Evolutionary conservation across 2,888 invertebrate species (phyloP).

Genomic region (Chydorus sphaericus): DNA sequence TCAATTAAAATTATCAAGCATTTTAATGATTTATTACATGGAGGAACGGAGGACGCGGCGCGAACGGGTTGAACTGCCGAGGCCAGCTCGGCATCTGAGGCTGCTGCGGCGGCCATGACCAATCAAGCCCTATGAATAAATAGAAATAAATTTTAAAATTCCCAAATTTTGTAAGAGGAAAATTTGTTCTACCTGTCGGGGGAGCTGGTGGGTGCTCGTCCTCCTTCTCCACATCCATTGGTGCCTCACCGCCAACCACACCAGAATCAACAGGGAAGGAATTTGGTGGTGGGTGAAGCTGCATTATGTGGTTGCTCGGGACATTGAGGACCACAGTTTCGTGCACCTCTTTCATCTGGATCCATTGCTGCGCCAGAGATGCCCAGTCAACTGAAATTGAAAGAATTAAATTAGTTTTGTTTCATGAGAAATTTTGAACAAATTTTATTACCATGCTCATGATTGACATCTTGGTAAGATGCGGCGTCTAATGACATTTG

Average conservation of each 20-base stretch:
- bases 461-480: conserved; percentile 64
- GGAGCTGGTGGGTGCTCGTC: conserved; percentile 22
- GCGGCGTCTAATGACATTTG: conserved; percentile 71
- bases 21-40: too few species aligned
- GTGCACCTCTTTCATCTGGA: conserved; percentile 66
- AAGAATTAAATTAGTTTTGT: not conserved
- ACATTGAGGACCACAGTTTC: conserved; percentile 8
- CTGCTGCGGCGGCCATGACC: not conserved
- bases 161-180: too few species aligned
- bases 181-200: not conserved
- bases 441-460: conserved; percentile 45
- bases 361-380: conserved; percentile 92
- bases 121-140: not conserved
- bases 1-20: not conserved
- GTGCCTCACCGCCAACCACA: conserved; percentile 63
- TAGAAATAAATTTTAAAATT: too few species aligned
- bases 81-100: not conserved
- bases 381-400: conserved; percentile 74
- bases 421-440: not conserved
- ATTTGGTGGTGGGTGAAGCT: not conserved
- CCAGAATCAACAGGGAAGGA: conserved; percentile 27
- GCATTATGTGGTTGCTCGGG: not conserved
- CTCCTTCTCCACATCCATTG: conserved; percentile 71
- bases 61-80: not conserved
- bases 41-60: not conserved